Conservation (phyloP, 2,113 vertebrate species). For the Dromas ardeola region DNA sequence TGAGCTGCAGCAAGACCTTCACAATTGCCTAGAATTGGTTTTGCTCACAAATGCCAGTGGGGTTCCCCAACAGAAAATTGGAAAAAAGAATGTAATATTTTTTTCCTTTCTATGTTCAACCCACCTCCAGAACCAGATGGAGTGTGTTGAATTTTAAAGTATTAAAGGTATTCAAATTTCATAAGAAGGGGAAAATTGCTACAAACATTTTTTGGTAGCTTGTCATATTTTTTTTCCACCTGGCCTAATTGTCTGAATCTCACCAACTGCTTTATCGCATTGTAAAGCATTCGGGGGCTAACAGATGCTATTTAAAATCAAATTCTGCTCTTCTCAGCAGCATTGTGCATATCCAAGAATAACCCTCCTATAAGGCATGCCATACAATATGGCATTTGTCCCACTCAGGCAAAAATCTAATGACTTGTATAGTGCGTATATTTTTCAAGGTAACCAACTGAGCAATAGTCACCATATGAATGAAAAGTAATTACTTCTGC, state of each 20-base stretch:
- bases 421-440: neutral
- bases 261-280: slow-evolving; percentile 2
- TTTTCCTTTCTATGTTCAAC: neutral
- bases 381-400: slow-evolving; percentile 22
- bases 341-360: slow-evolving; percentile 20
- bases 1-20: neutral
- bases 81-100: neutral
- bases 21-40: neutral
- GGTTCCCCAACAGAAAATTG: neutral
- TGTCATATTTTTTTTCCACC: slow-evolving; percentile 2
- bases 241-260: slow-evolving; percentile 23
- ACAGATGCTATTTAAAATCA: slow-evolving; percentile 43
- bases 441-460: slow-evolving; percentile 44
- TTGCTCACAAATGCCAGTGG: neutral
- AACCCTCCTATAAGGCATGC: slow-evolving; percentile 6
- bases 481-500: slow-evolving; percentile 52
- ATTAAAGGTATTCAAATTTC: slow-evolving; percentile 2
- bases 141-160: neutral
- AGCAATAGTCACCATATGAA: slow-evolving; percentile 53
- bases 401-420: slow-evolving; percentile 20
- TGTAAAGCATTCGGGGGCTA: slow-evolving; percentile 7
- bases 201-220: neutral
- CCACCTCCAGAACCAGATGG: neutral
- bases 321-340: slow-evolving; percentile 31
- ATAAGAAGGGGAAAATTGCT: neutral